Percentiles rank a stretch among this genome's conserved stretches.
Conservation (phyloP, 2,888 invertebrate genomes). For the Epinotia nisella region DNA sequence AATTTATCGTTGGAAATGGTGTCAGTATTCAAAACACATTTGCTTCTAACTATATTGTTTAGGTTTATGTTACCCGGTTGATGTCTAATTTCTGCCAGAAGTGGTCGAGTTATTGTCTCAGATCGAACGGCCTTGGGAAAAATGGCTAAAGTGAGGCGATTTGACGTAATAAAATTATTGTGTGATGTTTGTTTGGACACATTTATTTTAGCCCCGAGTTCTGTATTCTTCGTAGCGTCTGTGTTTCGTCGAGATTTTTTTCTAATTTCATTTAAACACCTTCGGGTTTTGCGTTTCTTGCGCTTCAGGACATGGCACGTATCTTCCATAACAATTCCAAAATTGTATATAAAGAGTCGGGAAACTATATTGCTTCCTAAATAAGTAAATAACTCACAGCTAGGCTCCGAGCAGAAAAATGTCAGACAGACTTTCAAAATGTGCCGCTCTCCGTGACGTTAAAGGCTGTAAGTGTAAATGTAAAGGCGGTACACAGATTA, state of each 20-base stretch:
- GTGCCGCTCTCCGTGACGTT: conserved; percentile 31
- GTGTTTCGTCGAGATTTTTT: conserved; percentile 58
- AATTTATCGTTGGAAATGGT: conserved; percentile 2
- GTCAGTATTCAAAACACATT: conserved; percentile 12
- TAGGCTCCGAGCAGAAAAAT: conserved; percentile 10
- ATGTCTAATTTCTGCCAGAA: conserved; percentile 55
- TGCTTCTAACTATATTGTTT: conserved; percentile 27
- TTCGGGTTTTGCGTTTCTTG: conserved; percentile 72
- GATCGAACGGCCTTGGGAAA: conserved; percentile 71
- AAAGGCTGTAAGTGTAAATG: too few relatives aligned
- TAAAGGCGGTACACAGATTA: background rate
- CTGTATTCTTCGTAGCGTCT: conserved; percentile 25
- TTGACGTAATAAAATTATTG: conserved; percentile 60
- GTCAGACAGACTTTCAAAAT: conserved; percentile 30
- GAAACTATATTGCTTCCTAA: conserved; percentile 18
- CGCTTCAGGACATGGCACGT: conserved; percentile 55
- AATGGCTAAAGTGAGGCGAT: conserved; percentile 68
- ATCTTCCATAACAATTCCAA: conserved; percentile 56
- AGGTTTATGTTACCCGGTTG: conserved; percentile 47
- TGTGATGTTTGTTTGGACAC: conserved; percentile 45
- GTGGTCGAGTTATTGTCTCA: conserved; percentile 69
- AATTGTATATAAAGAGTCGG: conserved; percentile 18
- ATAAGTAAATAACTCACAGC: conserved; percentile 23
- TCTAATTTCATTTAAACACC: conserved; percentile 70
- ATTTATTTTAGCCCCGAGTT: conserved; percentile 37